These are phyloP conservation scores for Pempheris klunzingeri DNA, from an alignment of 2,797 vertebrate genomes.

Conservation along the genomic window DNA sequence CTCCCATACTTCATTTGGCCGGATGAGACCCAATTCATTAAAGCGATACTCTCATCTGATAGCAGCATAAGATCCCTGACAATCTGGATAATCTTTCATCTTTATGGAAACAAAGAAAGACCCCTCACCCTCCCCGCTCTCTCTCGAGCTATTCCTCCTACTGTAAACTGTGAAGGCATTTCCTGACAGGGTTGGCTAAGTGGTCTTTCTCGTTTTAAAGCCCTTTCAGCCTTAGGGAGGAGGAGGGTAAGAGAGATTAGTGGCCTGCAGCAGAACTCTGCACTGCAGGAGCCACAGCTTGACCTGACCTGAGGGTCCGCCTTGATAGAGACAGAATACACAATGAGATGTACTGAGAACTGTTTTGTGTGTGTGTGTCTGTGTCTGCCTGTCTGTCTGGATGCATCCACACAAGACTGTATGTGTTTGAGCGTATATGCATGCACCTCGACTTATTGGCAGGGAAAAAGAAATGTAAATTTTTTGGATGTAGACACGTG, in stretches of 20 bases:
- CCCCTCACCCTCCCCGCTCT: not conserved
- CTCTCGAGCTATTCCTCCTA: conserved; percentile 17
- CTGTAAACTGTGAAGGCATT: conserved; percentile 53
- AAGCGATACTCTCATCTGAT: conserved; percentile 68
- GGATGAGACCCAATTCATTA: conserved; percentile 73
- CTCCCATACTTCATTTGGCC: conserved; percentile 75
- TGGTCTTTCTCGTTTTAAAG: conserved; percentile 65
- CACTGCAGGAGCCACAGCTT: conserved; percentile 62
- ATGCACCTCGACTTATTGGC: not conserved
- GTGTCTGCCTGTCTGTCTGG: not conserved
- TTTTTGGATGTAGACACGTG: not conserved
- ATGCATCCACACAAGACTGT: not conserved
- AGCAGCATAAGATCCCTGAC: conserved; percentile 67
- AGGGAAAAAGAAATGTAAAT: not conserved
- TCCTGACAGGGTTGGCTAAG: conserved; percentile 66
- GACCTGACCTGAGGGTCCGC: conserved; percentile 63
- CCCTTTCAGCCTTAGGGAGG: conserved; percentile 55
- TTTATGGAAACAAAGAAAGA: conserved; percentile 55
- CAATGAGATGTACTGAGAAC: conserved; percentile 27
- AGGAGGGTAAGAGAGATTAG: conserved; percentile 69
- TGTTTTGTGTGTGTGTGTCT: not conserved
- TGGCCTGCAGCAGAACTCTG: conserved; percentile 63
- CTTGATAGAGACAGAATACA: conserved; percentile 48
- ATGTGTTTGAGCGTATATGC: not conserved
- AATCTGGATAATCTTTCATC: conserved; percentile 77